Conservation (phyloP, 2,113 vertebrate genomes). For the Pontoporia blainvillei region DNA sequence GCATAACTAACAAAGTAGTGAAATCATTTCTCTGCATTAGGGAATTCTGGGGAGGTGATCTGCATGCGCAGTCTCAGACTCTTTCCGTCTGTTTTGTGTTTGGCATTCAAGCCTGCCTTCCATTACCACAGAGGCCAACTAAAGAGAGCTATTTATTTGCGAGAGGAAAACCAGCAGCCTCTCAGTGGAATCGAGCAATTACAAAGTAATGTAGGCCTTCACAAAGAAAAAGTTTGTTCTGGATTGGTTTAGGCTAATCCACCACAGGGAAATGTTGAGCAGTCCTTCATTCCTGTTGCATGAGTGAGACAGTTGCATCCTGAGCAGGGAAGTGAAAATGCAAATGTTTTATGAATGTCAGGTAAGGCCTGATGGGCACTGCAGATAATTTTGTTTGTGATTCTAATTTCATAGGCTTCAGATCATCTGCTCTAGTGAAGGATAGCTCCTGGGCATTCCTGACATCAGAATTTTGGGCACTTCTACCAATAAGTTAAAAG, state of each 20-base stretch:
- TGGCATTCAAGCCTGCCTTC: neutral
- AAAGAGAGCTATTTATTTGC: neutral
- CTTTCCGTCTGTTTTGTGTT: neutral
- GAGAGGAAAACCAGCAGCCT: neutral
- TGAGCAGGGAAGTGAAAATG: neutral
- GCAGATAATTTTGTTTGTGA: neutral
- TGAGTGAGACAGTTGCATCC: neutral
- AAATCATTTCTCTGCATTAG: neutral
- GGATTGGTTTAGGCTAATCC: neutral
- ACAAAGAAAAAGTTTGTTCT: slow-evolving; percentile 36
- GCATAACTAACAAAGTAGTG: slow-evolving; percentile 52
- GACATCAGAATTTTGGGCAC: neutral
- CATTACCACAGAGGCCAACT: neutral
- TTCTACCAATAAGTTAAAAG: neutral
- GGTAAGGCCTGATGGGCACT: neutral
- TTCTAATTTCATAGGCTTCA: neutral
- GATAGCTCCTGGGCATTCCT: neutral
- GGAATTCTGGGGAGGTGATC: neutral
- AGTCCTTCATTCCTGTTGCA: neutral
- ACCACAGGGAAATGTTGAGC: neutral
- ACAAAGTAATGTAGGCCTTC: neutral
- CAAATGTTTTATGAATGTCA: neutral
- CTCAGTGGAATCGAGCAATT: slow-evolving; percentile 34
- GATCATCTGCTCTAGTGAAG: neutral
- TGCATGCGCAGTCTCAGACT: neutral